Conservation (phyloP, 1,140 invertebrate species). For the Lutraria rhynchaena region DNA sequence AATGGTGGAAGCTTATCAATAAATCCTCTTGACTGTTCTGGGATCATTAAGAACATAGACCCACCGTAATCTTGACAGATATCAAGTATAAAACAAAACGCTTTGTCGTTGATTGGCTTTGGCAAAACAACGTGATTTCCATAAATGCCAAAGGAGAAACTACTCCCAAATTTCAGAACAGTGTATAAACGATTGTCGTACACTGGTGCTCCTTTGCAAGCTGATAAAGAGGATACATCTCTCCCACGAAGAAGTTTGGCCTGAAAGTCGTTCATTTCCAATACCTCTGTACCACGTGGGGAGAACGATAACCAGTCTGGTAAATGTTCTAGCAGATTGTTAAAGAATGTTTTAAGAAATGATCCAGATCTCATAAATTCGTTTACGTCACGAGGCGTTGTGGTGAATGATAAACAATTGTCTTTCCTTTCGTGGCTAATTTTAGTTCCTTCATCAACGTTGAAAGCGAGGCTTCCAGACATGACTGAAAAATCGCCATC, state of each 20-base stretch:
- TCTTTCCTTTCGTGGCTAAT: background rate
- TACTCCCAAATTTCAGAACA: constrained; percentile 27
- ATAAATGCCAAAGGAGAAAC: constrained; percentile 23
- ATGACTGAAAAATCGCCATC: constrained; percentile 9
- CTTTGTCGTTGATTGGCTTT: background rate
- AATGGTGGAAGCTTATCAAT: constrained; percentile 9
- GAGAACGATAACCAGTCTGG: constrained; percentile 45
- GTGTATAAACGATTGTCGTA: constrained; percentile 23
- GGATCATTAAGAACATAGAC: constrained; percentile 34
- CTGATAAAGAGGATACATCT: background rate
- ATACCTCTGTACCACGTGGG: constrained; percentile 4
- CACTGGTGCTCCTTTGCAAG: constrained; percentile 37
- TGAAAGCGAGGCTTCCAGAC: background rate
- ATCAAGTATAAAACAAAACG: constrained; percentile 46
- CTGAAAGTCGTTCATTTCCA: constrained; percentile 24
- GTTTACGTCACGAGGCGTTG: constrained; percentile 17
- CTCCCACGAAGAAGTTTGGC: constrained; percentile 5
- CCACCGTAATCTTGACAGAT: constrained; percentile 47
- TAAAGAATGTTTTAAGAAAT: constrained; percentile 32
- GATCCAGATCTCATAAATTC: constrained; percentile 30
- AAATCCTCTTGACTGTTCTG: constrained; percentile 39
- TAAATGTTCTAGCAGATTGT: constrained; percentile 14
- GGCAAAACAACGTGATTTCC: constrained; percentile 8
- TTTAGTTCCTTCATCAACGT: constrained; percentile 1
- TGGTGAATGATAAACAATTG: constrained; percentile 15